Percentiles rank a stretch among this genome's conserved stretches.
These are phyloP conservation scores for Physocephala rufipes DNA, from an alignment of 2,888 invertebrate species.

Conservation along the genomic window DNA sequence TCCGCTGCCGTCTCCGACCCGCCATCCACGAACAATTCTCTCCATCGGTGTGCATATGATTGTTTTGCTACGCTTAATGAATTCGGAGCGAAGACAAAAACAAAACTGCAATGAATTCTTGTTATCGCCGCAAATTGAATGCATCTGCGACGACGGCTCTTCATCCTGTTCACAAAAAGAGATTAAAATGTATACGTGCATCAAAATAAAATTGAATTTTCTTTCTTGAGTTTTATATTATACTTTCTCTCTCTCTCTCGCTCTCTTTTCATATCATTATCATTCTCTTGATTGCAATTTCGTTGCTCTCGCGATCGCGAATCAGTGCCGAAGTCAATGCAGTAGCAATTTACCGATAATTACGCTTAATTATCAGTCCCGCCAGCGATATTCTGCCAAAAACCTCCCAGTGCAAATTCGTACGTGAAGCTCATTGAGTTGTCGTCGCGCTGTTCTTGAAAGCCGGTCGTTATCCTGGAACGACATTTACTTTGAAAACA, in stretches of 20 bases:
- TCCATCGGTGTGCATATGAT: no score
- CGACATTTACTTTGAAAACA: background rate
- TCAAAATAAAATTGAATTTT: background rate
- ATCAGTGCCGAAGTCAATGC: background rate
- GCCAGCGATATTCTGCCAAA: conserved; percentile 49
- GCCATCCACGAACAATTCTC: no score
- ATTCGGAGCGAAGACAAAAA: no score
- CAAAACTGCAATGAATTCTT: no score
- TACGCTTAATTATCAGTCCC: conserved; percentile 26
- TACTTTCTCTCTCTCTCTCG: background rate
- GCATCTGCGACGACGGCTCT: no score
- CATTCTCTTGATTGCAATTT: background rate
- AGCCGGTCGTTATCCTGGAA: background rate
- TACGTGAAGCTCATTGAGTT: conserved; percentile 52
- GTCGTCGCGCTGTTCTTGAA: conserved; percentile 31
- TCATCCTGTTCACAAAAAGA: no score
- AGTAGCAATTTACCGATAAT: background rate
- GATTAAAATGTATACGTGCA: background rate
- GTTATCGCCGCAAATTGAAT: no score
- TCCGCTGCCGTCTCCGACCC: no score
- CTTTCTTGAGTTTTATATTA: background rate
- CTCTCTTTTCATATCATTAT: background rate
- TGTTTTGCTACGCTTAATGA: no score
- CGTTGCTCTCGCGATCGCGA: background rate
- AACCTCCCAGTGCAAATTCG: conserved; percentile 54